These are phyloP conservation scores for Proterorhinus semilunaris DNA, from an alignment of 2,113 vertebrate genomes.

Conservation along the genomic window DNA sequence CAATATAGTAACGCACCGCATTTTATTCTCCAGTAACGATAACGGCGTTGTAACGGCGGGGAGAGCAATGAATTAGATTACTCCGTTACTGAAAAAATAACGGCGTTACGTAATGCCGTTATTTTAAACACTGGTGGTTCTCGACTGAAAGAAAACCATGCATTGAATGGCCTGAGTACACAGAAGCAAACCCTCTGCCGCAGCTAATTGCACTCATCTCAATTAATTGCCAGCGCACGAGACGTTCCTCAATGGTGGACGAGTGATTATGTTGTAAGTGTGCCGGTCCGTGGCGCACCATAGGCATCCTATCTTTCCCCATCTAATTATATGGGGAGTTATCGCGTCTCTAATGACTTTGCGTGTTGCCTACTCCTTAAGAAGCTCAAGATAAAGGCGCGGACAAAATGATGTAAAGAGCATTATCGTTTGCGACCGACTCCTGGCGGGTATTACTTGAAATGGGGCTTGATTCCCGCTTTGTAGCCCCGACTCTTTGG, in stretches of 20 bases:
- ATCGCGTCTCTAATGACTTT: slow-evolving; percentile 69
- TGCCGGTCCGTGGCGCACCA: slow-evolving; percentile 58
- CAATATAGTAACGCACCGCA: no score
- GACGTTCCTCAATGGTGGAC: slow-evolving; percentile 54
- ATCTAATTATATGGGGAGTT: slow-evolving; percentile 70
- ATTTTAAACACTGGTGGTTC: no score
- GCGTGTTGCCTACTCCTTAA: slow-evolving; percentile 66
- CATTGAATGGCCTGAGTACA: slow-evolving; percentile 35
- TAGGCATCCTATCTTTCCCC: slow-evolving; percentile 59
- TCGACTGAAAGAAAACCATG: neutral
- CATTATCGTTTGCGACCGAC: slow-evolving; percentile 65
- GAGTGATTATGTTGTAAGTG: slow-evolving; percentile 62
- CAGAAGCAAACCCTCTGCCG: slow-evolving; percentile 42
- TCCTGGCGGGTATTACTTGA: slow-evolving; percentile 63
- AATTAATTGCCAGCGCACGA: slow-evolving; percentile 54
- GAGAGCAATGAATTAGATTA: no score
- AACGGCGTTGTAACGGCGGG: no score
- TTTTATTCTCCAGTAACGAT: no score
- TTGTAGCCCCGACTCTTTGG: slow-evolving; percentile 58
- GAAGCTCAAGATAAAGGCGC: slow-evolving; percentile 68
- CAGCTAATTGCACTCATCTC: slow-evolving; percentile 60
- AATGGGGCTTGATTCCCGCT: slow-evolving; percentile 63
- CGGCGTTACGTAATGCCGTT: no score
- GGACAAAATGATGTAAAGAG: slow-evolving; percentile 72
- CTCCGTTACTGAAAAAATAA: no score